These are phyloP conservation scores for Benitochromis conjunctus DNA, from an alignment of 2,113 vertebrate genomes.

Conservation along the genomic window DNA sequence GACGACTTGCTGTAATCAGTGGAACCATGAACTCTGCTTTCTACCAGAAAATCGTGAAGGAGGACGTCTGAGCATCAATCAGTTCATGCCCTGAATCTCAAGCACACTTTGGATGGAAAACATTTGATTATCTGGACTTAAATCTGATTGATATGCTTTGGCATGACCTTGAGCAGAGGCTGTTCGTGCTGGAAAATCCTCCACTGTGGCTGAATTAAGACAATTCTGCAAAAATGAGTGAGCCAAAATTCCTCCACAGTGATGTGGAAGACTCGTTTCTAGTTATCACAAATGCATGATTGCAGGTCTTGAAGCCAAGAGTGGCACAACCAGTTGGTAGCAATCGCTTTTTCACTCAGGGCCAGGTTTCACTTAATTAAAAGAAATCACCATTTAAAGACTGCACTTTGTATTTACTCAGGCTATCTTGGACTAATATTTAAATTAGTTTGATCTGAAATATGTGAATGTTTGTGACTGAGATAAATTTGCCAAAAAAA, in stretches of 20 bases:
- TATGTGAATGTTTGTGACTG: neutral
- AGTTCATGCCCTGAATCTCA: neutral
- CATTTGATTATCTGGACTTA: neutral
- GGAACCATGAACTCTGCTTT: neutral
- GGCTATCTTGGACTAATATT: neutral
- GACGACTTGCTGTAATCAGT: neutral
- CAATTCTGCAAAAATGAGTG: neutral
- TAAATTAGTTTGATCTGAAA: neutral
- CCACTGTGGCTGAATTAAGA: neutral
- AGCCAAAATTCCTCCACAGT: neutral
- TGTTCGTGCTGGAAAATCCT: neutral
- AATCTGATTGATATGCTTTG: neutral
- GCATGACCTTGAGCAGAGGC: neutral
- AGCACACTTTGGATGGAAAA: neutral
- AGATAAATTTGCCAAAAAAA: neutral
- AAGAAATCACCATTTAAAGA: neutral
- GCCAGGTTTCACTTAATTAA: neutral
- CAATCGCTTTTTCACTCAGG: neutral
- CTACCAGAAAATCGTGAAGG: neutral
- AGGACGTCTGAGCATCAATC: neutral
- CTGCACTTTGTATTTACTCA: neutral
- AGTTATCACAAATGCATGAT: neutral
- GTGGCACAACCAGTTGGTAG: neutral
- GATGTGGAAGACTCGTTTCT: neutral
- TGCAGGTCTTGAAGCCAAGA: neutral